phyloP scores from a whole-genome alignment of 1,140 invertebrate species.

The Muscidifurax raptorellus region DNA sequence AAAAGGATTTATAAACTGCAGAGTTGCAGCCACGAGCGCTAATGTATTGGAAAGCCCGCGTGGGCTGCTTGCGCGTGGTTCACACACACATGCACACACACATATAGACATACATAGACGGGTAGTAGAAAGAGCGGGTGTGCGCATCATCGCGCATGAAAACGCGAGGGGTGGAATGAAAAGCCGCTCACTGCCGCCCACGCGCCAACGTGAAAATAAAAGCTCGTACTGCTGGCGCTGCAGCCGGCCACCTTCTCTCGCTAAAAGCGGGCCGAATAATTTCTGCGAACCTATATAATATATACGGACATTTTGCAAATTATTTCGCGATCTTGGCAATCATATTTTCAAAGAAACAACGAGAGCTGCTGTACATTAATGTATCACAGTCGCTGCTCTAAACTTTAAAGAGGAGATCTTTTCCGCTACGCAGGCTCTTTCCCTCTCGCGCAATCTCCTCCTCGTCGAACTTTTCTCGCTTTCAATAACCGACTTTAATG shows the following conservation, averaged over 20 bases:
- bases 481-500: slow-evolving; percentile 46
- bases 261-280: not conserved
- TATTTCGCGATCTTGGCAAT: not conserved
- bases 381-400: not conserved
- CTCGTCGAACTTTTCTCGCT: slow-evolving; percentile 43
- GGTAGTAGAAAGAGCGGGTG: not conserved
- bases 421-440: not conserved
- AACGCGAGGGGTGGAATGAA: not conserved
- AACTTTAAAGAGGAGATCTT: slow-evolving; percentile 27
- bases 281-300: not conserved
- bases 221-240: not conserved
- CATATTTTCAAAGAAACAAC: not conserved
- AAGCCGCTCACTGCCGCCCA: not conserved
- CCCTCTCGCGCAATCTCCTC: slow-evolving; percentile 8
- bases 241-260: too few species aligned
- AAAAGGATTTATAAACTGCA: slow-evolving; percentile 17
- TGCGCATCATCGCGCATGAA: not conserved
- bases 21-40: slow-evolving; percentile 1
- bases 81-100: too few species aligned
- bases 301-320: not conserved
- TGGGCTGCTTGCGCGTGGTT: not conserved
- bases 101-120: not conserved
- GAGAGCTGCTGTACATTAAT: not conserved
- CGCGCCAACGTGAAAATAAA: not conserved
- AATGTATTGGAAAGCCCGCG: slow-evolving; percentile 30